A percentile compares a stretch with the other conserved stretches of the same genome.
Conservation (phyloP, 1,140 invertebrate species). For the Caenorhabditis remanei region DNA sequence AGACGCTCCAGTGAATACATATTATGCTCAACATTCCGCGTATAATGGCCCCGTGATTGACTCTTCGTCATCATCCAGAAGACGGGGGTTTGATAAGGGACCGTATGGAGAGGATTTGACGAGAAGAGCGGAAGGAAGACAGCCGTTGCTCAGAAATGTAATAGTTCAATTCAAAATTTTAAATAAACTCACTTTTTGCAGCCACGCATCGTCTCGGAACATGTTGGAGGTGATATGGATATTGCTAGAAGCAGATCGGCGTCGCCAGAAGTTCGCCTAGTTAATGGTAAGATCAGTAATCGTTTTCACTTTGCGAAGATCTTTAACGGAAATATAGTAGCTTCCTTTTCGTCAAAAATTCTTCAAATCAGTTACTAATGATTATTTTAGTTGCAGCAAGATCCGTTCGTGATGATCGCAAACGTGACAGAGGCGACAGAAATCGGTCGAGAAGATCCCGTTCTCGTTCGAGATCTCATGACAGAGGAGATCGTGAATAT, state of each 20-base stretch:
- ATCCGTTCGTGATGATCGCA: slow-evolving; percentile 18
- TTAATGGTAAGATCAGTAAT: background rate
- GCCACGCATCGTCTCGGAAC: background rate
- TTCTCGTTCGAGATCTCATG: background rate
- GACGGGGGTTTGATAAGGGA: slow-evolving; percentile 35
- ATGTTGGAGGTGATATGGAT: slow-evolving; percentile 23
- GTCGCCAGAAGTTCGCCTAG: background rate
- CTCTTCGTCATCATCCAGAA: background rate
- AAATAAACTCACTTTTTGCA: background rate
- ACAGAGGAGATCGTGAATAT: background rate
- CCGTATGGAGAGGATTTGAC: slow-evolving; percentile 12
- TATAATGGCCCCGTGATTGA: background rate
- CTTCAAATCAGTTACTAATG: background rate
- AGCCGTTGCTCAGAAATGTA: slow-evolving; percentile 17
- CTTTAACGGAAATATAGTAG: too few relatives aligned
- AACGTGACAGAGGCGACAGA: background rate
- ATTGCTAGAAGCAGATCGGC: slow-evolving; percentile 28
- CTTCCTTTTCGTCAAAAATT: background rate
- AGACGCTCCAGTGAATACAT: background rate
- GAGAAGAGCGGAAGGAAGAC: background rate
- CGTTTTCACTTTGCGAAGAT: too few relatives aligned
- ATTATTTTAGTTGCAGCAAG: slow-evolving; percentile 3
- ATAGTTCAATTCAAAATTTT: background rate
- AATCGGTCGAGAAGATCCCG: slow-evolving; percentile 2
- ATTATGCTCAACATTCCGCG: background rate